phyloP scores from a whole-genome alignment of 2,888 invertebrate genomes.

The Andrena bicolor region DNA sequence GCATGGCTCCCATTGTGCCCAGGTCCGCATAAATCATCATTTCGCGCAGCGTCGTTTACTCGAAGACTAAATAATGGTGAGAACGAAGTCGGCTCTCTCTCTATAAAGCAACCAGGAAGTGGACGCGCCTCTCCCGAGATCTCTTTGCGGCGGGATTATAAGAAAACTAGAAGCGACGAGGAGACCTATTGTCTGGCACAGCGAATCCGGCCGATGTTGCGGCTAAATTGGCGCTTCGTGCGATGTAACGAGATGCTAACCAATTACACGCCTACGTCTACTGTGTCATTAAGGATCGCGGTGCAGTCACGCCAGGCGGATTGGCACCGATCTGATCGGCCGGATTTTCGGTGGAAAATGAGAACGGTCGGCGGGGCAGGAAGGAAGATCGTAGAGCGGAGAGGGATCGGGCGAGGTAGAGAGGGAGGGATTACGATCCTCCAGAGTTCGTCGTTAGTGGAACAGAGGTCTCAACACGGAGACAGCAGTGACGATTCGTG shows the following conservation, averaged over 20 bases:
- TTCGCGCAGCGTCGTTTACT: slow-evolving; percentile 21
- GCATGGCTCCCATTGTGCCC: slow-evolving; percentile 11
- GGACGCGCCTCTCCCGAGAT: slow-evolving; percentile 34
- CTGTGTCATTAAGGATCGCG: background rate
- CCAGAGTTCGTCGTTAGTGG: too few relatives aligned
- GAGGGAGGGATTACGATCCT: too few relatives aligned
- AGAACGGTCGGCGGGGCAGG: too few relatives aligned
- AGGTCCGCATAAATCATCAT: slow-evolving; percentile 30
- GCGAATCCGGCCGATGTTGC: slow-evolving; percentile 31
- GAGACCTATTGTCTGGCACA: slow-evolving; percentile 45
- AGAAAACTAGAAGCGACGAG: slow-evolving; percentile 48
- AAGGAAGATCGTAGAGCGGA: too few relatives aligned
- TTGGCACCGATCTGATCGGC: slow-evolving; percentile 49
- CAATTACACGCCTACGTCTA: slow-evolving; percentile 31
- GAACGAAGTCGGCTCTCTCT: slow-evolving; percentile 35
- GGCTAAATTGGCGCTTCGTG: slow-evolving; percentile 46
- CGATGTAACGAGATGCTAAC: slow-evolving; percentile 27
- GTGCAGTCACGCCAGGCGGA: slow-evolving; percentile 14
- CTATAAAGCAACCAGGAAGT: slow-evolving; percentile 50
- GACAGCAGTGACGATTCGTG: slow-evolving; percentile 26
- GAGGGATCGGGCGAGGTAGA: too few relatives aligned
- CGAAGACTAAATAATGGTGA: slow-evolving; percentile 40
- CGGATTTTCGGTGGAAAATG: slow-evolving; percentile 25
- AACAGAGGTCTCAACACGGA: slow-evolving; percentile 22
- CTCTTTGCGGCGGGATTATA: slow-evolving; percentile 49